Base-by-base conservation (phyloP, 1,140 invertebrate species). In the Wiebesia pumilae region DNA sequence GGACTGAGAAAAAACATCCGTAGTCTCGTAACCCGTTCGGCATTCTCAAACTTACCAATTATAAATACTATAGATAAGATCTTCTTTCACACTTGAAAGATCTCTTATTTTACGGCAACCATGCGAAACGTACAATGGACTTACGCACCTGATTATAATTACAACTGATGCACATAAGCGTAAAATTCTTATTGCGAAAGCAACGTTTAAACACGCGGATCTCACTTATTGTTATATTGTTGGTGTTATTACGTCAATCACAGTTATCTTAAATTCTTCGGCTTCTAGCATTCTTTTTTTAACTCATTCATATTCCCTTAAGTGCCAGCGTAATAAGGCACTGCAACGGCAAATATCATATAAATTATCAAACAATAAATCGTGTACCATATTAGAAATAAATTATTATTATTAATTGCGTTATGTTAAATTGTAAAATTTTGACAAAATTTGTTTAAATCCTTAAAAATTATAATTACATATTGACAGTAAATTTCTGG, bases 11-110 rank as follows among this genome's bases (percentile, higher is more conserved):
- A 58, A 51, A 73, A 33, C 35, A 62, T 67, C 40, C 75, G 33
- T 54, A 16, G 27, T n/a, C 67, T 73, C 40, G 81, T 84, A 79
- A 84, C 79, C 54, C 83, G 69, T 54, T 54, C 38, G n/a, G 47
- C 67, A 62, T 81, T 73, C 78, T 67, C 75, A 38, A 79, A 79
- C 47, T 79, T 81, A 81, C 84, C 78, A 85, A 85, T 85, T 85
- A 81, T 81, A 81, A 85, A 79, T 67, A 62, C 19, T 40, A 30
- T 12, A 27, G 84, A 85, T 85, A 85, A 81, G 43, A 67, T n/a
- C n/a, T 81, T 85, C 84, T 81, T 81, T 69, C 65, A 47, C 84
- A 69, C 77, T 27, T 3, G 19, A 30, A 4, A 51, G 51, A 58
- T 54, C 67, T 35, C 40, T 51, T 65, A 40, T 80, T 71, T 30